Conservation (phyloP, 2,888 invertebrate genomes). For the Therioaphis trifolii region DNA sequence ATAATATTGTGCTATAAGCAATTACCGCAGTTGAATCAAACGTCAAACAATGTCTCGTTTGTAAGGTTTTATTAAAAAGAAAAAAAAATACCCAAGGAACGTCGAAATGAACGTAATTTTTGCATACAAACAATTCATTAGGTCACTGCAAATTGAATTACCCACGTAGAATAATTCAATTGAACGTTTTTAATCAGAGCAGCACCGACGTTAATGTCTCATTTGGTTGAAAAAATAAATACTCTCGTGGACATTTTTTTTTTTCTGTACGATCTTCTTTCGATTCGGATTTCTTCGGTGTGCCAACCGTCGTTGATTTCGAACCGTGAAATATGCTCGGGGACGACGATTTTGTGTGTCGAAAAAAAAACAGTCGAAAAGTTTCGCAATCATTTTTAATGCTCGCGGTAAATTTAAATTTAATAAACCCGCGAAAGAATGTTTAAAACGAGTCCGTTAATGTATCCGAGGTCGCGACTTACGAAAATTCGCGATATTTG, state of each 20-base stretch:
- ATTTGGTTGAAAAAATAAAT: too few relatives aligned
- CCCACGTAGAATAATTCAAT: background rate
- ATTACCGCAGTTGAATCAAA: background rate
- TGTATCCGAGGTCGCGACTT: too few relatives aligned
- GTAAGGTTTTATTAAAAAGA: background rate
- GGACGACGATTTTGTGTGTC: background rate
- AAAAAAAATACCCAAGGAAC: background rate
- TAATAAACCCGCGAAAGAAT: constrained; percentile 19
- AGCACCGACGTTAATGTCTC: background rate
- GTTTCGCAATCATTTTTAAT: constrained; percentile 11
- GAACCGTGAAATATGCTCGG: background rate
- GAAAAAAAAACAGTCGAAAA: constrained; percentile 13
- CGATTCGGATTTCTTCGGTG: too few relatives aligned
- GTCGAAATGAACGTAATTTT: background rate
- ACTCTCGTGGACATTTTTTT: background rate
- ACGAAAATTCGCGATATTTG: background rate
- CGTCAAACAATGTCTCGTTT: background rate
- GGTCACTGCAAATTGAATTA: constrained; percentile 12
- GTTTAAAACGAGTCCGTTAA: constrained; percentile 8
- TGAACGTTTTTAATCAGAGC: background rate
- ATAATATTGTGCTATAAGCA: background rate
- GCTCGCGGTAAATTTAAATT: background rate
- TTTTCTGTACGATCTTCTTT: background rate
- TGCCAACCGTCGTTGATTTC: background rate
- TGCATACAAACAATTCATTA: constrained; percentile 9